Evolutionary conservation across 92 coral and sea anemone genomes (phyloP).

Genomic region (Palythoa caribaeorum): DNA sequence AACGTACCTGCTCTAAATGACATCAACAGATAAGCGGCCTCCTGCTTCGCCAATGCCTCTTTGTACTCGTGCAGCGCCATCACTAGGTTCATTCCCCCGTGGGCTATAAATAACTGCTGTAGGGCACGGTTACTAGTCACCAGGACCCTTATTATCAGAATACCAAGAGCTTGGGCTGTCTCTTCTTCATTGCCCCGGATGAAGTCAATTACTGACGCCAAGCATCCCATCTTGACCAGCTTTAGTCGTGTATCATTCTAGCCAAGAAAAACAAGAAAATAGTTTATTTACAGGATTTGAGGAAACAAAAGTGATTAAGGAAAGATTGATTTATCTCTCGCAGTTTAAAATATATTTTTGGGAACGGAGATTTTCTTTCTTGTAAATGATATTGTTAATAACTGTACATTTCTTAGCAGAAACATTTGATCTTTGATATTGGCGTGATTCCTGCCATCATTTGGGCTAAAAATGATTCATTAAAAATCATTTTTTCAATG

Average conservation of each 20-base stretch:
- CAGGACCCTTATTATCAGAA: constrained; percentile 73
- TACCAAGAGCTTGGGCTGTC: constrained; percentile 73
- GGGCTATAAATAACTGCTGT: constrained; percentile 79
- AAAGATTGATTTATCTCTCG: too few species aligned
- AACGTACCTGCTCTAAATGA: constrained; percentile 70
- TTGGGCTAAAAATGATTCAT: too few species aligned
- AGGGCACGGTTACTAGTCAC: constrained; percentile 71
- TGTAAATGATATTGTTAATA: too few species aligned
- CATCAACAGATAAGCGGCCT: constrained; percentile 69
- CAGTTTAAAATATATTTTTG: too few species aligned
- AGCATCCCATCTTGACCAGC: constrained; percentile 78
- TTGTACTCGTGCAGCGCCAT: constrained; percentile 90
- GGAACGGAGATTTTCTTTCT: too few species aligned
- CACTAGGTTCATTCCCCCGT: constrained; percentile 87
- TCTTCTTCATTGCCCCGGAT: constrained; percentile 87
- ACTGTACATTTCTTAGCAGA: too few species aligned
- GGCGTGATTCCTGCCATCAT: too few species aligned
- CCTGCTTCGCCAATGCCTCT: constrained; percentile 75
- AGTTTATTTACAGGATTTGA: not conserved
- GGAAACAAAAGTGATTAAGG: too few species aligned
- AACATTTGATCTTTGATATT: too few species aligned
- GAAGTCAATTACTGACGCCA: constrained; percentile 77
- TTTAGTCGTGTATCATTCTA: constrained; percentile 79
- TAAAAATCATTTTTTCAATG: too few species aligned
- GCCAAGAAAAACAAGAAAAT: not conserved